Base-by-base conservation (phyloP, 2,113 vertebrate genomes). In the Eptatretus burgeri region DNA sequence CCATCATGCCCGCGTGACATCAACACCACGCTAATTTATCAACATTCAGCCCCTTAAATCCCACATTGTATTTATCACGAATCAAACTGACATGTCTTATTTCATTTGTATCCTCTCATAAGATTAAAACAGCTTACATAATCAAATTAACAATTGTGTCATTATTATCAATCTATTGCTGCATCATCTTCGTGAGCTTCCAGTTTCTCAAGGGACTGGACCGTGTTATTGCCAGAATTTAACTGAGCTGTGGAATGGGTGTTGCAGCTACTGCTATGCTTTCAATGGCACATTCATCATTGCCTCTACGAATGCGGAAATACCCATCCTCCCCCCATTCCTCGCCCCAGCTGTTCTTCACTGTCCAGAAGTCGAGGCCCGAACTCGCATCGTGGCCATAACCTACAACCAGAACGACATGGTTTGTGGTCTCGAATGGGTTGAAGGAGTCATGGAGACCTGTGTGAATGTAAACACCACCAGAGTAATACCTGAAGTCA, bases 331-430 rank as follows among this genome's bases (percentile, higher is more conserved):
- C 56, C 9, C 56, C 56, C 56, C 56, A 60, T 10, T 60, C 56
- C 9, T 60, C 56, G n/a, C 56, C 56, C 56, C 56, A 60, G 56
- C 56, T 60, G 56, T 60, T 60, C 56, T 60, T 60, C 56, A 60
- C 56, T 10, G 13, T 19, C 56, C 56, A 60, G 56, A 17, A 60
- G 56, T 19, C n/a, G 9, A 17, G n/a, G 56, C 56, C 56, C 56
- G 56, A 17, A 10, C 9, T 20, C 56, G 56, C 10, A 10, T 60
- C 56, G n/a, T 17, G n/a, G 56, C 56, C 56, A 19, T 60, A 60
- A 19, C 56, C 56, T 19, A 60, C 56, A n/a, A 60, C 56, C 56
- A 19, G n/a, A n/a, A 60, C 56, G n/a, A 19, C 56, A 19, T 60
- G 56, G 56, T 60, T 60, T 19, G 56, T 60, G n/a, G 10, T 19